Base-by-base conservation (phyloP, 2,797 vertebrate genomes). In the Cyclopterus lumpus region DNA sequence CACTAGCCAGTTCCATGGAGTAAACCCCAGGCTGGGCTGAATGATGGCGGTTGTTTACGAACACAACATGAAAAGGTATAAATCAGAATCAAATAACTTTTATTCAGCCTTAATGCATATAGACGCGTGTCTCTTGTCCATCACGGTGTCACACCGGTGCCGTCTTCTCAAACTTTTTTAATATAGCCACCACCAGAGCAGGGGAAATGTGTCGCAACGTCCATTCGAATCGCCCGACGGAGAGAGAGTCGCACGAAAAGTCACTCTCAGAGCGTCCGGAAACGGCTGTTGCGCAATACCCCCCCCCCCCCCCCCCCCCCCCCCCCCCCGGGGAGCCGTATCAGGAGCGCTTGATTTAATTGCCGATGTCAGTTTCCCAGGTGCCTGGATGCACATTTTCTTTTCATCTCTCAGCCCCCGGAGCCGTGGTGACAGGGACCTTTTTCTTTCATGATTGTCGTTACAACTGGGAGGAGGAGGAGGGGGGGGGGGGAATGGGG, bases 311-410 rank as follows among this genome's bases (percentile, higher is more conserved):
- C n/a, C n/a, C n/a, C n/a, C n/a, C n/a, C n/a, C n/a, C n/a, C n/a
- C n/a, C n/a, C n/a, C n/a, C 73, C 79, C 83, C 55, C 0, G n/a
- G 74, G 89, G 81, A 66, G 51, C 16, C 26, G 36, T 71, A 74
- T 86, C 79, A 83, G 85, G 83, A 85, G 36, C 70, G 60, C 77
- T 80, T 75, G 66, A 85, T 91, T 89, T 91, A 91, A 94, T 91
- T 92, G 91, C 88, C 80, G 86, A 91, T 91, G 89, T 91, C 81
- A 89, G 84, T 88, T 90, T 85, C 91, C 78, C 77, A 83, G 81
- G 81, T 86, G 73, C 79, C 88, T 82, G 16, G 8, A 80, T 84
- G 83, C 70, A 83, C 36, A 79, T 84, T 79, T 82, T 63, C 66
- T 73, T 87, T 90, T 88, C 73, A 75, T 88, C 69, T 66, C 57